Base-by-base conservation (phyloP, 30 jellyfish, hydroid and myxozoan species). In the Chironex yamaguchii region DNA sequence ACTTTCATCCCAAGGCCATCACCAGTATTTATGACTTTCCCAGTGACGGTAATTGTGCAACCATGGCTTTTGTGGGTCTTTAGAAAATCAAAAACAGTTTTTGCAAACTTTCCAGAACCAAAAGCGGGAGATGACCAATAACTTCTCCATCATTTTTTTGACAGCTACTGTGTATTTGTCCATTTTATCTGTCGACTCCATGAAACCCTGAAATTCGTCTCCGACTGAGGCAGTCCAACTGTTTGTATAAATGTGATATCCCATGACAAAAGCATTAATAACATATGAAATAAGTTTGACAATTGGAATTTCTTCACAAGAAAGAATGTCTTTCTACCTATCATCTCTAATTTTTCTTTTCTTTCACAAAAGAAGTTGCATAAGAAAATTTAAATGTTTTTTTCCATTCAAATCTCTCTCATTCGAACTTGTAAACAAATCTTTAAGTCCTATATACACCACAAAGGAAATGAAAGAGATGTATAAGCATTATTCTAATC, bases 161-260 rank as follows among this genome's bases (percentile, higher is more conserved):
- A 65, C 79, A 65, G 79, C 66, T 65, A 65, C 79, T 65, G 79
- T 52, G 31, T 65, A 65, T 65, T 49, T 65, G 63, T 11, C 63
- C 79, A 65, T 11, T 65, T 2, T 65, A 65, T 0, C 31, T 65
- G 67, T 65, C 63, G 79, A 32, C 63, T 65, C 79, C 79, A 65
- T 65, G 48, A 65, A 65, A 65, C 0, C 79, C 14, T 65, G 79
- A 4, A 65, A 65, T 21, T 65, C 79, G 31, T 65, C 63, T 65
- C 79, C 79, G 79, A 65, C 79, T 65, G 79, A 65, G 79, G 79
- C 52, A 52, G 79, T 65, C 79, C 79, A 65, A 20, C 31, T 65
- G 3, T 65, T 65, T 21, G 4, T 65, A 4, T 65, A 65, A 65
- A 65, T n/a, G 63, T 65, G 79, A 65, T 65, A 65, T 25, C 79